These are phyloP conservation scores for Leucozona laternaria DNA, from an alignment of 2,888 invertebrate genomes.

Conservation along the genomic window DNA sequence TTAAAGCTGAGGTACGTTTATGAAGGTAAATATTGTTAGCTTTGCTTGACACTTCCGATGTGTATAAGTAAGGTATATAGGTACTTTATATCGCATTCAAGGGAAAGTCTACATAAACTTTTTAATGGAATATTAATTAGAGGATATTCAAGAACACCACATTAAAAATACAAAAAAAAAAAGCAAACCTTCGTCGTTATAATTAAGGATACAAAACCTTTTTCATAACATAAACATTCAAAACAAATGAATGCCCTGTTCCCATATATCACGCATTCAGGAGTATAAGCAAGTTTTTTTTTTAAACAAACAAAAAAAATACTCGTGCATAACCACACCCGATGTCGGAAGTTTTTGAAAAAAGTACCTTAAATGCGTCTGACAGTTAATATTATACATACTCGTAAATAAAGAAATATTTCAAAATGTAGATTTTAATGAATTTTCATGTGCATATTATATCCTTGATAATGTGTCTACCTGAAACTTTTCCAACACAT, in stretches of 20 bases:
- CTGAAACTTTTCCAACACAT: slow-evolving; percentile 56
- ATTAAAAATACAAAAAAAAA: slow-evolving; percentile 12
- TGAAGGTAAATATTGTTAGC: neutral
- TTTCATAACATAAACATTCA: slow-evolving; percentile 32
- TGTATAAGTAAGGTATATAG: neutral
- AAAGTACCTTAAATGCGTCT: slow-evolving; percentile 63
- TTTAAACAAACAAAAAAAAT: neutral
- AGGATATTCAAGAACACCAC: slow-evolving; percentile 30
- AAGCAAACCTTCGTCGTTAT: slow-evolving; percentile 26
- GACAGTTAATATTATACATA: slow-evolving; percentile 49
- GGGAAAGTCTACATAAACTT: slow-evolving; percentile 50
- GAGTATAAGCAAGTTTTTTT: slow-evolving; percentile 35
- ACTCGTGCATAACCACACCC: neutral
- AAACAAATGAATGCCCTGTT: slow-evolving; percentile 47
- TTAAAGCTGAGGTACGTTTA: no score
- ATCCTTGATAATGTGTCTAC: slow-evolving; percentile 50
- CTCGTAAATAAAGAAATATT: slow-evolving; percentile 48
- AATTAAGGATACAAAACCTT: slow-evolving; percentile 56
- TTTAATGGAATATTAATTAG: slow-evolving; percentile 74
- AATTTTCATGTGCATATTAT: slow-evolving; percentile 50
- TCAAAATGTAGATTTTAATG: slow-evolving; percentile 66
- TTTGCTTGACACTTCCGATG: neutral
- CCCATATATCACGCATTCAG: neutral
- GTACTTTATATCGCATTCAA: neutral
- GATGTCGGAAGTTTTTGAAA: slow-evolving; percentile 27